Base-by-base conservation (phyloP, 2,113 vertebrate genomes). In the Grallaria varia region DNA sequence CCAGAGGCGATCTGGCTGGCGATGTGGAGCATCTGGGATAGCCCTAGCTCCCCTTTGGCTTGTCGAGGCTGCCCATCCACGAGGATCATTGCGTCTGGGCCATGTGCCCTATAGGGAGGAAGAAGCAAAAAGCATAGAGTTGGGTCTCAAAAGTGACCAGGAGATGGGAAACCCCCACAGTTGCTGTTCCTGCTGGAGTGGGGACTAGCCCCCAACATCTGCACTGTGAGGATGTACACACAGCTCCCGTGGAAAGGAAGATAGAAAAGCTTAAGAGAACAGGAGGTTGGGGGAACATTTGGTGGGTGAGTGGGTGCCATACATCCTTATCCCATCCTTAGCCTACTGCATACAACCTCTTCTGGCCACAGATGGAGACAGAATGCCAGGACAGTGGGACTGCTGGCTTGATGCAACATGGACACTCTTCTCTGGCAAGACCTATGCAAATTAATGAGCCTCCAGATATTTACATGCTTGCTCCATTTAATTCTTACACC, bases 11-110 rank as follows among this genome's bases (percentile, higher is more conserved):
- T 99, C 98, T 99, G 99, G 69, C 99, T 98, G 44, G 98, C 99
- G 6, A 99, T 99, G 98, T 99, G 99, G 58, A 99, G 98, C 99
- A 99, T 99, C 96, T 99, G 99, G 42, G 99, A 99, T n/a, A 99
- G 98, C 53, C 99, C 99, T 39, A 99, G 98, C 97, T 99, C 99
- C 20, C 99, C 99, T 55, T 99, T 99, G 89, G 98, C 98, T 97
- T 99, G 99, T 94, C 99, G 98, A 6, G 99, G 99, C 94, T 99
- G 99, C 53, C 99, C 99, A 10, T 99, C 99, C 77, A 99, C 99
- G 24, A 99, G 98, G 97, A 99, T 99, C 98, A 99, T 98, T 8
- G 99, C 99, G 24, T 99, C 99, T 7, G 99, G 99, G 44, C 99
- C 99, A 4, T 99, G 99, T 89, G 99, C 99, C 99, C 99, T 99